Percentiles rank a stretch among this genome's conserved stretches.
Conservation (phyloP, 2,888 invertebrate genomes). For the Eupeodes luniger region DNA sequence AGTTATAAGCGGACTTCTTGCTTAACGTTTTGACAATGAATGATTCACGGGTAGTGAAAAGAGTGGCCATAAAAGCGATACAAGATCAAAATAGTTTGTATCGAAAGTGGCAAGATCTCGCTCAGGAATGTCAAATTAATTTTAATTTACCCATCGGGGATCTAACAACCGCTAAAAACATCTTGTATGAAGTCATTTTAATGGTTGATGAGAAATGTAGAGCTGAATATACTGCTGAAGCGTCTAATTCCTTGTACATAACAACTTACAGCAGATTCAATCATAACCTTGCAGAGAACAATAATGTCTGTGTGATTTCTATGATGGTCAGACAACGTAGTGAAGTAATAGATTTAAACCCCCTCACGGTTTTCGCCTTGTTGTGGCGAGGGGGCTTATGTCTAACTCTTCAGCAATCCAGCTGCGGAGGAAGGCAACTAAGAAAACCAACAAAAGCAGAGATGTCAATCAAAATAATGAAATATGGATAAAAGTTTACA, state of each 20-base stretch:
- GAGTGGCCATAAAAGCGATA: too few species aligned
- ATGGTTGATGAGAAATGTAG: slow-evolving; percentile 1
- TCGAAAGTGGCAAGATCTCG: background rate
- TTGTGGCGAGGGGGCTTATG: too few species aligned
- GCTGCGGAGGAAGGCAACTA: too few species aligned
- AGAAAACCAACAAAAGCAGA: too few species aligned
- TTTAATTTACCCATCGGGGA: background rate
- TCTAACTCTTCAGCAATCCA: too few species aligned
- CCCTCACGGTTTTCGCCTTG: too few species aligned
- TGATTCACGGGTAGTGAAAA: background rate
- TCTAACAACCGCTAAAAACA: background rate
- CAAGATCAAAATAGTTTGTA: background rate
- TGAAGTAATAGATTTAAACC: too few species aligned
- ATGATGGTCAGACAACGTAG: too few species aligned
- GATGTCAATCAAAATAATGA: too few species aligned
- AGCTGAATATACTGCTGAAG: background rate
- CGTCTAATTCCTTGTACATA: background rate
- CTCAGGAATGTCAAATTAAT: background rate
- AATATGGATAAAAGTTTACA: too few species aligned
- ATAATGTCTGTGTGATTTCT: background rate
- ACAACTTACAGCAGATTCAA: background rate
- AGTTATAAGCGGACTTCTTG: background rate
- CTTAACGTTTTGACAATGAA: background rate
- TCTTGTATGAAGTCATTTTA: slow-evolving; percentile 1
- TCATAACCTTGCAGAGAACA: slow-evolving; percentile 3